Conservation (phyloP, 1,140 invertebrate species). For the Euschistus heros region DNA sequence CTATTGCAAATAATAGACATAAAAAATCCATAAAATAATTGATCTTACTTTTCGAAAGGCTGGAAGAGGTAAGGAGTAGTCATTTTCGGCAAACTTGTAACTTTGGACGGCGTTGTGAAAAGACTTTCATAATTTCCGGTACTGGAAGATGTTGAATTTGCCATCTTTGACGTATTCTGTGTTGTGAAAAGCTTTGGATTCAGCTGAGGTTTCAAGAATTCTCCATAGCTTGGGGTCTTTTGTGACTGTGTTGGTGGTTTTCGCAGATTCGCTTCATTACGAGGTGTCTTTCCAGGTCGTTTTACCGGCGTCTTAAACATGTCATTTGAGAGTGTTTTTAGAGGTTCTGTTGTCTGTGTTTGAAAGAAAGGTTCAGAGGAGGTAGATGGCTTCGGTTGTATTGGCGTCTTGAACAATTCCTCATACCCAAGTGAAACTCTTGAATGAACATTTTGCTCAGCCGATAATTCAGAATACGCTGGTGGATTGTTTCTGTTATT, state of each 20-base stretch:
- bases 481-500: too few species aligned
- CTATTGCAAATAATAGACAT: background rate
- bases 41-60: slow-evolving; percentile 1
- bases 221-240: background rate
- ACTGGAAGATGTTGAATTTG: background rate
- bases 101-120: background rate
- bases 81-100: background rate
- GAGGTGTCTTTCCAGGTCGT: background rate
- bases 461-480: too few species aligned
- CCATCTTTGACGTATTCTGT: background rate
- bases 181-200: background rate
- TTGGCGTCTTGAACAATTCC: too few species aligned
- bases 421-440: too few species aligned
- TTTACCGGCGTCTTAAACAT: too few species aligned
- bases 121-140: background rate
- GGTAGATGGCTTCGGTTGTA: too few species aligned
- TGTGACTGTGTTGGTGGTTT: background rate
- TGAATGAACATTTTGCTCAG: too few species aligned
- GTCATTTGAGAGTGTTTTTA: too few species aligned
- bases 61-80: background rate
- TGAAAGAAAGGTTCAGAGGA: too few species aligned
- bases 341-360: too few species aligned
- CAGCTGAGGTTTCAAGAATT: too few species aligned
- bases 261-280: background rate
- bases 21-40: background rate